A percentile compares a stretch with the other conserved stretches of the same genome.
Conservation (phyloP, 2,113 vertebrate species). For the Marmota flaviventris region DNA sequence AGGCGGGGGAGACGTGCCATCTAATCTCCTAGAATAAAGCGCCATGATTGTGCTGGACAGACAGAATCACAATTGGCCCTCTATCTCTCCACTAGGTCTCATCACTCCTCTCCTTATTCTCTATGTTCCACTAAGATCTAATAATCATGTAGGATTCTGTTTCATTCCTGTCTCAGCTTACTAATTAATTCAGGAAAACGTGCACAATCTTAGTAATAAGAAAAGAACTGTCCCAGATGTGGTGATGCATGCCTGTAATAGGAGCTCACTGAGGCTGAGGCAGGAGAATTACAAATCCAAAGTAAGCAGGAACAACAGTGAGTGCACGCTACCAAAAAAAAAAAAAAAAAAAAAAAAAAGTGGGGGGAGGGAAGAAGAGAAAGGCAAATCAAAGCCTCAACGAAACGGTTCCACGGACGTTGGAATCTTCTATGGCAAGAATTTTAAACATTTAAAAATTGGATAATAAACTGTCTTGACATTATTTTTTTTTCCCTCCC, state of each 20-base stretch:
- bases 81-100: not conserved
- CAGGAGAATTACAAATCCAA: too few species aligned
- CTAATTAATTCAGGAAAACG: too few species aligned
- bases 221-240: too few species aligned
- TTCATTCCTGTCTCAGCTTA: too few species aligned
- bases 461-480: not conserved
- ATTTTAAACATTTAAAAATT: not conserved
- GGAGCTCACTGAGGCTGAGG: too few species aligned
- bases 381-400: not conserved
- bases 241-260: too few species aligned
- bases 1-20: not conserved
- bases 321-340: too few species aligned
- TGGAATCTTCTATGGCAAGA: not conserved
- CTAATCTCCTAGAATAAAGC: conserved; percentile 6
- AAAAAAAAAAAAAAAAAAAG: too few species aligned
- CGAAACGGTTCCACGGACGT: not conserved
- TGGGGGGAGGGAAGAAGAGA: not conserved
- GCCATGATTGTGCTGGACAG: too few species aligned
- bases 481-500: not conserved
- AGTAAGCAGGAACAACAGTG: too few species aligned
- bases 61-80: not conserved
- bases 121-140: not conserved
- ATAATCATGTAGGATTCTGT: too few species aligned
- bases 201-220: too few species aligned
- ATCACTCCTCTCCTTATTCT: not conserved